Evolutionary conservation across 2,113 vertebrate species (phyloP).

Genomic region (Seriola quinqueradiata): DNA sequence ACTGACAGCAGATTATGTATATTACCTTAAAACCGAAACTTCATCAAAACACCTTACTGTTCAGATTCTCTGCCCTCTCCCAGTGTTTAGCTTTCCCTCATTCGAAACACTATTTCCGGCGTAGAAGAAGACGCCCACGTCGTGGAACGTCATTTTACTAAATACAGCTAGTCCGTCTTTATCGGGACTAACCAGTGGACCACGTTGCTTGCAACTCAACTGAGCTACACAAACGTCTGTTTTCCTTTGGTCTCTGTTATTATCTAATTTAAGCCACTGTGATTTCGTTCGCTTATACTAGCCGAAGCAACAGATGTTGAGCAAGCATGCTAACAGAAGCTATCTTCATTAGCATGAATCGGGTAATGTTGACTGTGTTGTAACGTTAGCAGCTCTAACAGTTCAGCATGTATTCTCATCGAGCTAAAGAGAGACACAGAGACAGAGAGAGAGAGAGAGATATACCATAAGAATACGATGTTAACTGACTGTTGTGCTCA

Average conservation of each 20-base stretch:
- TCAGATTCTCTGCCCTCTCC: neutral
- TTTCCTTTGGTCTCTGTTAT: neutral
- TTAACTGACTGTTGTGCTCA: neutral
- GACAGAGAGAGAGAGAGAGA: fast-evolving
- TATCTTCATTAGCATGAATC: conserved; percentile 13
- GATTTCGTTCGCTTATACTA: neutral
- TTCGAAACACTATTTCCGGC: conserved; percentile 39
- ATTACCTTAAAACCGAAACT: too few species aligned
- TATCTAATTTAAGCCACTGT: too few species aligned
- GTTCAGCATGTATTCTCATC: too few species aligned
- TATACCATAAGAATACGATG: fast-evolving
- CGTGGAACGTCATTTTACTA: neutral
- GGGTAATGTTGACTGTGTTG: neutral
- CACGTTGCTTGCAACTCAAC: too few species aligned
- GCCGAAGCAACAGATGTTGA: neutral
- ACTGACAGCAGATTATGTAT: too few species aligned
- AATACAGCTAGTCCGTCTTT: conserved; percentile 2
- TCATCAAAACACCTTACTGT: too few species aligned
- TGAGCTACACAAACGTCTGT: neutral
- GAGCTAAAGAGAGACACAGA: too few species aligned
- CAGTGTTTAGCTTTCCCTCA: neutral
- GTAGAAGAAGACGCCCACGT: conserved; percentile 47
- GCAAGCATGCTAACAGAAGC: conserved; percentile 45
- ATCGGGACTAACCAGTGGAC: neutral
- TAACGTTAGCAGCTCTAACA: too few species aligned